phyloP scores from a whole-genome alignment of 2,113 vertebrate species.

The Coptodon rendalli region DNA sequence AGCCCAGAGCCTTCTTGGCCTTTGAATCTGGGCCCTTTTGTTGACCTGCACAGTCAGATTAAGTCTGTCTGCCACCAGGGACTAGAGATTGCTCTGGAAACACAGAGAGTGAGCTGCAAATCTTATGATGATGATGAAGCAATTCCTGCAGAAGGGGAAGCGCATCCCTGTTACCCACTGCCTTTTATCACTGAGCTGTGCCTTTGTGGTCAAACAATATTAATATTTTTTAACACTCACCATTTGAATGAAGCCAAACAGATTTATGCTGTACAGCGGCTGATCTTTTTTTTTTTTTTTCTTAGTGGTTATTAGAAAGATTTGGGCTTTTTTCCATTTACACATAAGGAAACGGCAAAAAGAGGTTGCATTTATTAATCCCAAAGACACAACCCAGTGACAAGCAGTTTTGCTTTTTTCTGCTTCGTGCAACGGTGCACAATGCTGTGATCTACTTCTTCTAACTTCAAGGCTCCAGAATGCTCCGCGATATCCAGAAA shows the following conservation, averaged over 20 bases:
- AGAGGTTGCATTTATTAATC: neutral
- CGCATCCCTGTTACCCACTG: slow-evolving; percentile 19
- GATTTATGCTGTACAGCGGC: neutral
- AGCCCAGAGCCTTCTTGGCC: slow-evolving; percentile 25
- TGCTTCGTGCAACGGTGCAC: neutral
- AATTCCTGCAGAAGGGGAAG: slow-evolving; percentile 37
- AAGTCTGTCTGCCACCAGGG: slow-evolving; percentile 16
- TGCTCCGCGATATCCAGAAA: neutral
- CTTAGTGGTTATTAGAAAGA: neutral
- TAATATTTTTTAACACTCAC: neutral
- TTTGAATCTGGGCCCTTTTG: slow-evolving; percentile 19
- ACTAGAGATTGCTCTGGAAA: slow-evolving; percentile 25
- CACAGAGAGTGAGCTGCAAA: slow-evolving; percentile 23
- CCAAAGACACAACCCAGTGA: neutral
- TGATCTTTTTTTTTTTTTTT: neutral
- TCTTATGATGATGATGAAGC: slow-evolving; percentile 58
- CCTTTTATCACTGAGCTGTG: neutral
- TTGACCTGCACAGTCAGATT: slow-evolving; percentile 42
- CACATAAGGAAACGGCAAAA: neutral
- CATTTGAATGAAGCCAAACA: neutral
- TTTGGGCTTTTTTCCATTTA: neutral
- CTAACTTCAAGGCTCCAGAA: slow-evolving; percentile 5
- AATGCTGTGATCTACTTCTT: slow-evolving; percentile 12
- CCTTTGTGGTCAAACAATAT: neutral
- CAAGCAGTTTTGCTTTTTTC: neutral